Conservation (phyloP, 2,888 invertebrate genomes). For the Folsomia manolachei region DNA sequence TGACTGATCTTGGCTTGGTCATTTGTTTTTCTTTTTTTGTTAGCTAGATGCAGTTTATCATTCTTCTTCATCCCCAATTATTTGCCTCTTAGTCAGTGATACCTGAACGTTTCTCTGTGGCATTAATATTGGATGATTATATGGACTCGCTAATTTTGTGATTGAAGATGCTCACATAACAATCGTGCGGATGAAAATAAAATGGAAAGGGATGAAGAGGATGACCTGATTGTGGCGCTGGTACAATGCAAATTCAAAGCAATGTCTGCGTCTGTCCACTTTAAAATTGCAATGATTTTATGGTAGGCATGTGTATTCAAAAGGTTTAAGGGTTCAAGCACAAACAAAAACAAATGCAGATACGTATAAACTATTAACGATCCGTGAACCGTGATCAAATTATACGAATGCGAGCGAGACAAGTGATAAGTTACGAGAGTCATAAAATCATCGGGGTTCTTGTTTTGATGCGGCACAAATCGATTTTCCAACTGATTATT, state of each 20-base stretch:
- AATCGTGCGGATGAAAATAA: background rate
- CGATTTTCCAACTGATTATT: background rate
- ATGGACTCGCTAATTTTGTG: slow-evolving; percentile 8
- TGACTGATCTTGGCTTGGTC: too few relatives aligned
- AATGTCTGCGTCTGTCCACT: too few relatives aligned
- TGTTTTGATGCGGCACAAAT: background rate
- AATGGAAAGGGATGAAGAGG: slow-evolving; percentile 23
- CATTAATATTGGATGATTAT: slow-evolving; percentile 6
- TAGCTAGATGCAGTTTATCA: too few relatives aligned
- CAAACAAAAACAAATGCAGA: background rate
- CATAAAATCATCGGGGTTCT: background rate
- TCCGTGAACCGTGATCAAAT: background rate
- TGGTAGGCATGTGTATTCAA: too few relatives aligned
- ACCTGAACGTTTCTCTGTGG: background rate
- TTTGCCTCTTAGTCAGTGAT: too few relatives aligned
- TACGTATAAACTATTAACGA: background rate
- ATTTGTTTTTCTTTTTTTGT: background rate
- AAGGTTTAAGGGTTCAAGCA: too few relatives aligned
- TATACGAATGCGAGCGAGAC: background rate
- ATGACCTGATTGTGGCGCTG: slow-evolving; percentile 20
- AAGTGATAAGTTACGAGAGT: background rate
- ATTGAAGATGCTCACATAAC: slow-evolving; percentile 14
- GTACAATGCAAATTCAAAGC: background rate
- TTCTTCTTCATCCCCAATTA: background rate
- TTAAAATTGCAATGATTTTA: too few relatives aligned